Evolutionary conservation across 2,888 invertebrate genomes (phyloP), one percentile per base, ranked within the genome.

Genomic region (Xanthia icteritia): DNA sequence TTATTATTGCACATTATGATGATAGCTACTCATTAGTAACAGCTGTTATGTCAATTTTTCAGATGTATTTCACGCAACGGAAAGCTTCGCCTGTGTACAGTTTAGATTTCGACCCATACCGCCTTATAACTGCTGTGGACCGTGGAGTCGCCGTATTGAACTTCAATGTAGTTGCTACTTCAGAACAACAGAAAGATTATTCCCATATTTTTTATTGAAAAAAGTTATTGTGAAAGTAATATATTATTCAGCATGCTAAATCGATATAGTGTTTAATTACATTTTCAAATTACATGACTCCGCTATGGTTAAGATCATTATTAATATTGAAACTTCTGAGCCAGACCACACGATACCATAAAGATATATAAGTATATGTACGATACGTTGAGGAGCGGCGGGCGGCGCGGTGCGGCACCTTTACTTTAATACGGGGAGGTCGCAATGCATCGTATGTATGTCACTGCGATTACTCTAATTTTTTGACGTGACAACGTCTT

Each of bases 21-120:
- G 5, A 27, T 67, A 48, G 20, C 31, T n/a, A 23, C 23, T 45
- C 5, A 36, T 39, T 58, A 48, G 3, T 68, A 68, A 73, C 60
- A 65, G 36, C 9, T 61, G 0, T 48, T 82, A 23, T 75, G 6
- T 77, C 56, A 64, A 68, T 79, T 79, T 95, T 95, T 71, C 94
- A 96, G 96, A 93, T 96, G 90, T 96, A 94, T 87, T 96, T 95
- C 76, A 95, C 96, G 0, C 95, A 95, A 85, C 93, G 92, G 72
- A 93, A 91, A 76, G 79, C 92, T 0, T 96, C 96, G 20, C 96
- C 96, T 5, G 92, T 96, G 2, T 96, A 96, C 80, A 92, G 96
- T 83, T 88, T 96, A 79, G 95, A 95, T 82, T 96, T 96, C 73
- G 94, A 94, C 83, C 90, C 94, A 2, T 92, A 92, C 4, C 94